phyloP scores from a whole-genome alignment of 2,113 vertebrate species.

The Phalacrocorax aristotelis region DNA sequence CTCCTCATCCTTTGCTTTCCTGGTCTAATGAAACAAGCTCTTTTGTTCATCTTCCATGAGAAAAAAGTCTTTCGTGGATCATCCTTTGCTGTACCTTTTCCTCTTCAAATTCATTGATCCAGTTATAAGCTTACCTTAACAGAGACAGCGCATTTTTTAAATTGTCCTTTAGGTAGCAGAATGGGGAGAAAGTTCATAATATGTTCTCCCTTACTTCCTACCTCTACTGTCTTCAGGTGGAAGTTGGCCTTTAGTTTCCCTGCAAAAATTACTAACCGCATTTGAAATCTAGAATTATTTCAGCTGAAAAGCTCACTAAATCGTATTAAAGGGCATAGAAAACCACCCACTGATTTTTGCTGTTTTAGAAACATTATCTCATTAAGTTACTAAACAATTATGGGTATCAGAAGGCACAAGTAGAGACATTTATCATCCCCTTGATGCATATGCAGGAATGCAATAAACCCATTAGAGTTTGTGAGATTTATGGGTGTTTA shows the following conservation, averaged over 20 bases:
- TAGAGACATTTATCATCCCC: conserved; percentile 18
- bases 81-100: not conserved
- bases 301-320: not conserved
- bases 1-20: not conserved
- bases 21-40: not conserved
- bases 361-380: conserved; percentile 47
- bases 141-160: not conserved
- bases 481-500: conserved; percentile 44
- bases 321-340: not conserved
- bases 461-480: conserved; percentile 34
- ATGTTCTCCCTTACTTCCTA: not conserved
- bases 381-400: conserved; percentile 54
- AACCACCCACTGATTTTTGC: conserved; percentile 20
- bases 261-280: not conserved
- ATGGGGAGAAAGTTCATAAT: not conserved
- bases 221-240: not conserved
- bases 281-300: not conserved
- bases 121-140: not conserved
- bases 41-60: not conserved
- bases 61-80: not conserved
- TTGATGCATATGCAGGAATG: conserved; percentile 23
- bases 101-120: not conserved
- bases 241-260: not conserved
- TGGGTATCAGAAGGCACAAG: conserved; percentile 14
- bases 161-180: not conserved